Base-by-base conservation (phyloP, 2,113 vertebrate genomes). In the Onychorhynchus coronatus region DNA sequence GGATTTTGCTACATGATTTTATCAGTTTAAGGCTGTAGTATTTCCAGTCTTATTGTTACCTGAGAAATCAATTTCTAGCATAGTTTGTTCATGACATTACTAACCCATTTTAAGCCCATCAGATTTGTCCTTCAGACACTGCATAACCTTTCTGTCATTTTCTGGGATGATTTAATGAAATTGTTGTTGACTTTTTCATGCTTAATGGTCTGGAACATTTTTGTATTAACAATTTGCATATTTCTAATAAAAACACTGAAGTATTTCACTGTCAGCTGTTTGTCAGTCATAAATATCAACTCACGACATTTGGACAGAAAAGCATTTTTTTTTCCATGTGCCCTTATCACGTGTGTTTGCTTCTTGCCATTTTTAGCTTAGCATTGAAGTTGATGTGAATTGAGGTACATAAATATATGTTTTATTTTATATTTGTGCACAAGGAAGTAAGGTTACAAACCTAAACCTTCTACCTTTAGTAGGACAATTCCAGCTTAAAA, bases 161-260 rank as follows among this genome's bases (percentile, higher is more conserved):
- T 97, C 96, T 73, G 56, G 74, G 96, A 94, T 89, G 71, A 94
- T 97, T 97, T 97, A 95, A 95, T 96, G 95, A 96, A 97, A 97
- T 97, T 90, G 87, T 93, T 89, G 85, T 97, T 97, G 91, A 94
- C 19, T 68, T 97, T 93, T 89, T 49, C 93, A 87, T 68, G 82
- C 79, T 90, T 97, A 98, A 93, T 96, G 66, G 23, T 67, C 85
- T 89, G 90, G 94, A 97, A 96, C 68, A 7, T 80, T 97, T 95
- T 96, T 93, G 37, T 95, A 96, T 96, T 93, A 96, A 94, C 70
- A 77, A 96, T 96, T 97, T 95, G 84, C 85, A 93, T 97, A 95
- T 89, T 85, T 85, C n/a, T 91, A 82, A 46, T 66, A 87, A 88
- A 97, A 97, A 84, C 88, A 94, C 35, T 87, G 65, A 97, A 67